Percentiles rank a stretch among this genome's conserved stretches.
These are phyloP conservation scores for Drosophila neotestacea DNA, from an alignment of 2,888 invertebrate species.

Conservation along the genomic window DNA sequence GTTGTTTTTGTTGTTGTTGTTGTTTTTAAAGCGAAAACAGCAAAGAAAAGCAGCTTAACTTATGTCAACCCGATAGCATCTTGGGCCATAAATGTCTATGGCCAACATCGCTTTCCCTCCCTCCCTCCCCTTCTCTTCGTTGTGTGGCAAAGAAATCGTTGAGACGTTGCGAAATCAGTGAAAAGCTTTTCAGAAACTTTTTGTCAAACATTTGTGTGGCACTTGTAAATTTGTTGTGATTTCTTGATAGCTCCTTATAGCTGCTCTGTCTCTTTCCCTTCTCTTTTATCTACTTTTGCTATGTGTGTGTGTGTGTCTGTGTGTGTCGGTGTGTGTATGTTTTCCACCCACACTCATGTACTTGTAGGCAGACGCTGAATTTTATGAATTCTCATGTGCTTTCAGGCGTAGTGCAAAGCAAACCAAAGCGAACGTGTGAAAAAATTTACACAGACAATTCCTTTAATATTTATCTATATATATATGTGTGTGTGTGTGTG, in stretches of 20 bases:
- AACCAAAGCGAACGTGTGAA: constrained; percentile 64
- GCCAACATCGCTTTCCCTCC: constrained; percentile 24
- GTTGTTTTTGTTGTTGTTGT: constrained; percentile 45
- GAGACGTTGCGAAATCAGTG: constrained; percentile 77
- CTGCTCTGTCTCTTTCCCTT: background rate
- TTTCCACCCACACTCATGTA: constrained; percentile 13
- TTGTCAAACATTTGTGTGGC: constrained; percentile 81
- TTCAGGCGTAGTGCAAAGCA: constrained; percentile 60
- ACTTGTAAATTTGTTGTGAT: constrained; percentile 81
- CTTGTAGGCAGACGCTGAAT: constrained; percentile 47
- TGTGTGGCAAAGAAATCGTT: constrained; percentile 63
- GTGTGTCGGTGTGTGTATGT: constrained; percentile 25
- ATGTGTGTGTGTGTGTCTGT: constrained; percentile 15
- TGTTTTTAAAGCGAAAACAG: constrained; percentile 61
- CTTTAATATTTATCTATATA: constrained; percentile 19
- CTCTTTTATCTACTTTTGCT: background rate
- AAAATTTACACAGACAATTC: constrained; percentile 44
- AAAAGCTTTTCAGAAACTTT: constrained; percentile 76
- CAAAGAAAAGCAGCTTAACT: constrained; percentile 78
- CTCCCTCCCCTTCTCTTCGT: background rate
- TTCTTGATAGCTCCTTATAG: constrained; percentile 74
- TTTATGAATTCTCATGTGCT: constrained; percentile 75
- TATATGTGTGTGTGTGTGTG: constrained; percentile 30
- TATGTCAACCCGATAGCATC: constrained; percentile 80
- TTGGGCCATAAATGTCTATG: constrained; percentile 74